Conservation (phyloP, 2,113 vertebrate genomes). For the Scolopax mira region DNA sequence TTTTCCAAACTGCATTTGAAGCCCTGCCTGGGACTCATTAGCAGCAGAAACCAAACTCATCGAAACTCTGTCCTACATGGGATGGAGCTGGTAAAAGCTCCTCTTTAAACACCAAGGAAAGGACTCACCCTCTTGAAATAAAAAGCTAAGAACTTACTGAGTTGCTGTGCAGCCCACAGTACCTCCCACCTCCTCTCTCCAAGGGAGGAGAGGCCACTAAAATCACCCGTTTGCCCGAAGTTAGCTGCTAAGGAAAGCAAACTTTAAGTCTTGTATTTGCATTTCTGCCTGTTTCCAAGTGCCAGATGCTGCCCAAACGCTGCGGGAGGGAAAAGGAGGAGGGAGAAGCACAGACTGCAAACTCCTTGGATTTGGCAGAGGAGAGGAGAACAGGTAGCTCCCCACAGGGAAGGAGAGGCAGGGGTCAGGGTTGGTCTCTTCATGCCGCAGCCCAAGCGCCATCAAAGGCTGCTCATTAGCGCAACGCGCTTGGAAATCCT, state of each 20-base stretch:
- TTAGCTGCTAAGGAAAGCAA: background rate
- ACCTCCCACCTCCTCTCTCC: background rate
- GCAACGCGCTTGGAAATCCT: background rate
- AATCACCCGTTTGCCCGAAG: background rate
- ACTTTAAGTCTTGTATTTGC: background rate
- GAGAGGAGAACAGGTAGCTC: background rate
- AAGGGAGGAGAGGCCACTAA: background rate
- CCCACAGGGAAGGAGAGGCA: background rate
- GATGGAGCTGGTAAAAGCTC: background rate
- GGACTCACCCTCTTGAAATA: background rate
- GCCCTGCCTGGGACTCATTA: background rate
- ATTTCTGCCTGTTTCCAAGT: background rate
- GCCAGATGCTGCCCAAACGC: background rate
- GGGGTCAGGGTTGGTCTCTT: background rate
- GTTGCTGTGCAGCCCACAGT: background rate
- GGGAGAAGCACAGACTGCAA: background rate
- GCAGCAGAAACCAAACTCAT: background rate
- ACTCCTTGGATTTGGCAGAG: background rate
- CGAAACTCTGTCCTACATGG: background rate
- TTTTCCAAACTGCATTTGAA: background rate
- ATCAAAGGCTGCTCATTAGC: background rate
- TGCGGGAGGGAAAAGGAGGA: background rate
- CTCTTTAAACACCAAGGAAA: background rate
- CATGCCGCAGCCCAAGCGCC: background rate
- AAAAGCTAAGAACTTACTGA: background rate